Evolutionary conservation across 2,888 invertebrate species (phyloP), one percentile per base, ranked within the genome.

Genomic region (Cataglyphis livida): DNA sequence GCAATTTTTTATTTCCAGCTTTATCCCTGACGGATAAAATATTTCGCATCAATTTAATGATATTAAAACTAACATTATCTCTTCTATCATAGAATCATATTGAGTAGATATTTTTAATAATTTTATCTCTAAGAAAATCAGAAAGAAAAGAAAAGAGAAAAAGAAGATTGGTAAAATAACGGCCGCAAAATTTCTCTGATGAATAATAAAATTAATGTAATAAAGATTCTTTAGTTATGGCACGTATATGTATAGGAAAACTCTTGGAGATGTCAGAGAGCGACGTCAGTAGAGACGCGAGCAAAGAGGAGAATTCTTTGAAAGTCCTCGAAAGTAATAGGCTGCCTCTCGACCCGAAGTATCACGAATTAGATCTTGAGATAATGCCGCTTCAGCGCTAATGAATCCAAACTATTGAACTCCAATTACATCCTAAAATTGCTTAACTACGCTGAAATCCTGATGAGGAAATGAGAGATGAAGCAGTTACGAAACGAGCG

Each of bases 331-430:
- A 90, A 89, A 91, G 91, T 90, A 91, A 90, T 90, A 89, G 89
- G 88, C 88, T 82, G 87, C 88, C 90, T 87, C 89, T 88, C 88
- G 84, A 79, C 84, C 82, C 85, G 82, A 85, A 86, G 86, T 88
- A 86, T 90, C 88, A 87, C 90, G 91, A 91, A 93, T 93, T 92
- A 93, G 93, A 92, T 92, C 91, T 91, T 89, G 88, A 85, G 93
- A 93, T 92, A 91, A 91, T 91, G 91, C 92, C 85, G 89, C 91
- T 91, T 89, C 90, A 90, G 89, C 91, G 88, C 91, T 93, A 93
- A 93, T 92, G 93, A 93, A 92, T 92, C 92, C 92, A 91, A 92
- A 93, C 93, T 93, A 93, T 91, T 90, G 91, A 91, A 93, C 91
- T 93, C 92, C 91, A 91, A 91, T 93, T 93, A 92, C 91, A 90